Percentiles rank a stretch among this genome's conserved stretches.
These are phyloP conservation scores for Spilarctia lutea DNA, from an alignment of 2,888 invertebrate genomes.

Conservation along the genomic window DNA sequence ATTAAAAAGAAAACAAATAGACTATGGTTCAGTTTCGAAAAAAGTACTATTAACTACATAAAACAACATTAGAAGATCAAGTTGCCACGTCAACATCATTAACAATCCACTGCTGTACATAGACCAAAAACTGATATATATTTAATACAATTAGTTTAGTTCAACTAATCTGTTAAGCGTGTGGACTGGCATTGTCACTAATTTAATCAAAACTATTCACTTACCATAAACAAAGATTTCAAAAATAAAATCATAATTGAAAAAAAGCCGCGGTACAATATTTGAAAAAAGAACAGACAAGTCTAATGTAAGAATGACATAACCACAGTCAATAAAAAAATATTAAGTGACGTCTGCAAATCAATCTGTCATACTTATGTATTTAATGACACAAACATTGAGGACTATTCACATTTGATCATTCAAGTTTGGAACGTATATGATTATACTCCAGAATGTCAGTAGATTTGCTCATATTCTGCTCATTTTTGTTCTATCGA, in stretches of 20 bases:
- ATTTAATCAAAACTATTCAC: neutral
- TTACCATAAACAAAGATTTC: neutral
- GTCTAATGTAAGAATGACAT: neutral
- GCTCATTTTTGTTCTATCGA: too few species aligned
- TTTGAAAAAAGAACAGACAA: neutral
- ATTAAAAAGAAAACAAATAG: constrained; percentile 28
- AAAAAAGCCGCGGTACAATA: neutral
- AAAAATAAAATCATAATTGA: neutral
- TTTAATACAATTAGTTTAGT: neutral
- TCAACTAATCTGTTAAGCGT: neutral
- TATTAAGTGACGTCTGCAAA: constrained; percentile 11
- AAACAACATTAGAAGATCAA: neutral
- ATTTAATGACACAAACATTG: constrained; percentile 38
- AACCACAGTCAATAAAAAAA: constrained; percentile 6
- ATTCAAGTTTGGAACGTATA: constrained; percentile 2
- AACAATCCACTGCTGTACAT: too few species aligned
- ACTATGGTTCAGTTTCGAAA: constrained; percentile 11
- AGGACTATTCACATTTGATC: constrained; percentile 14
- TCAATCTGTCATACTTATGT: constrained; percentile 31
- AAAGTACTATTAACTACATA: neutral
- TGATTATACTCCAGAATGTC: too few species aligned
- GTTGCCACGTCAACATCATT: neutral
- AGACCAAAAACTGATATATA: neutral
- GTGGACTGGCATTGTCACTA: neutral
- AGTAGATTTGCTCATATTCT: too few species aligned